Evolutionary conservation across 2,797 vertebrate genomes (phyloP), one percentile per base, ranked within the genome.

Genomic region (Spea hammondii): DNA sequence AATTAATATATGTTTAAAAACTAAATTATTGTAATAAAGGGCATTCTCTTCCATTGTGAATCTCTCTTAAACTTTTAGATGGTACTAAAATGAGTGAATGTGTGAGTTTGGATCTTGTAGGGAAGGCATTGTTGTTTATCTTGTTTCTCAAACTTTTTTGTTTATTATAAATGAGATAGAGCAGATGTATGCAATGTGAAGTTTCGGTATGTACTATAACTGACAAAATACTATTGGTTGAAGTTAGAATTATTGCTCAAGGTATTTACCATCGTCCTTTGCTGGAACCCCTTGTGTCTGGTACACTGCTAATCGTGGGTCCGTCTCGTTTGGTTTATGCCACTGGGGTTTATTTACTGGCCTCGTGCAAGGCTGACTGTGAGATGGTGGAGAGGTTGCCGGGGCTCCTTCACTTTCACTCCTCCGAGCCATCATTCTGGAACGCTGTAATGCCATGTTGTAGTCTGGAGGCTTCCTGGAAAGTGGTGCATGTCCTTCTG

Each of bases 401-500:
- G 89, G 77, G 5, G 87, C 76, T 73, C 89, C 90, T 0, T 88
- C 79, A 13, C 92, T 86, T 85, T 99, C 97, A 0, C 95, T 90
- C 4, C 97, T 93, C 77, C 96, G 94, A 12, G 95, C 95, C 83
- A 99, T 92, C 92, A 99, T 97, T 72, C 97, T 93, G 0, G 98
- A 99, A 73, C 97, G 93, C 91, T 99, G 98, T 83, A 99, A 92
- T 12, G 98, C 97, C 57, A 97, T 91, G 54, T 94, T 98, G 92
- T 99, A 99, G 90, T 99, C 98, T 0, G 97, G 98, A 1, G 98
- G 98, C 77, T 94, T 96, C 84, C 97, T 92, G 82, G 94, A 91
- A 0, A 94, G 87, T 84, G 95, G 94, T 49, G 86, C 79, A 80
- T 92, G 92, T 14, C 92, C 93, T 74, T 99, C 97, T 0, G 93